A percentile compares a stretch with the other conserved stretches of the same genome.
These are phyloP conservation scores for Xylocampa areola DNA, from an alignment of 2,888 invertebrate genomes.

Conservation along the genomic window DNA sequence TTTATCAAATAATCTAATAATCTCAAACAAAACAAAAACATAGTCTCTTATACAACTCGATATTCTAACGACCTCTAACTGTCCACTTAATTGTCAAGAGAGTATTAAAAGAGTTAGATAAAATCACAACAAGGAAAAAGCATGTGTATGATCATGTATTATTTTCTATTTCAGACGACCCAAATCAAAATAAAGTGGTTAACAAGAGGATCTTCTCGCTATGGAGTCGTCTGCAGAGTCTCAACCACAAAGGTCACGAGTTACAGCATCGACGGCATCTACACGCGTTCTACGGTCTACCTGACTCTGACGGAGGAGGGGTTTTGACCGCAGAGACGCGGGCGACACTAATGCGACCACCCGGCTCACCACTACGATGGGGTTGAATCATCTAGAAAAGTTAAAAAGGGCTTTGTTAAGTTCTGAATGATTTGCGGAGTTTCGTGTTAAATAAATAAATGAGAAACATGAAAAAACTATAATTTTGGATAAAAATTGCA, in stretches of 20 bases:
- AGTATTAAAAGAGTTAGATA: too few relatives aligned
- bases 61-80: too few relatives aligned
- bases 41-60: too few relatives aligned
- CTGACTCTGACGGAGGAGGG: slow-evolving; percentile 73
- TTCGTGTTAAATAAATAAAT: slow-evolving; percentile 50
- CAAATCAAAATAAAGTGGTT: slow-evolving; percentile 69
- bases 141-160: not conserved
- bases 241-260: slow-evolving; percentile 83
- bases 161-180: slow-evolving; percentile 65
- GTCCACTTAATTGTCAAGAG: too few relatives aligned
- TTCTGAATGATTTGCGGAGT: slow-evolving; percentile 48
- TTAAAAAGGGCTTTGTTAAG: slow-evolving; percentile 39
- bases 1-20: too few relatives aligned
- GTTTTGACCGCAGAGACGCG: slow-evolving; percentile 83
- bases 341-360: slow-evolving; percentile 80
- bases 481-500: slow-evolving; percentile 24
- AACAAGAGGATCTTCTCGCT: slow-evolving; percentile 84
- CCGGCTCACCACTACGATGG: slow-evolving; percentile 86
- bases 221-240: slow-evolving; percentile 84
- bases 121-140: too few relatives aligned
- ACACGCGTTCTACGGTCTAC: slow-evolving; percentile 80
- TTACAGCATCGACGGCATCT: slow-evolving; percentile 82
- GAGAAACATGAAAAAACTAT: slow-evolving; percentile 26
- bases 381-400: slow-evolving; percentile 69
- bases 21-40: too few relatives aligned